A percentile compares a stretch with the other conserved stretches of the same genome.
These are phyloP conservation scores for Gallinago undulata DNA, from an alignment of 2,113 vertebrate species.

Conservation along the genomic window DNA sequence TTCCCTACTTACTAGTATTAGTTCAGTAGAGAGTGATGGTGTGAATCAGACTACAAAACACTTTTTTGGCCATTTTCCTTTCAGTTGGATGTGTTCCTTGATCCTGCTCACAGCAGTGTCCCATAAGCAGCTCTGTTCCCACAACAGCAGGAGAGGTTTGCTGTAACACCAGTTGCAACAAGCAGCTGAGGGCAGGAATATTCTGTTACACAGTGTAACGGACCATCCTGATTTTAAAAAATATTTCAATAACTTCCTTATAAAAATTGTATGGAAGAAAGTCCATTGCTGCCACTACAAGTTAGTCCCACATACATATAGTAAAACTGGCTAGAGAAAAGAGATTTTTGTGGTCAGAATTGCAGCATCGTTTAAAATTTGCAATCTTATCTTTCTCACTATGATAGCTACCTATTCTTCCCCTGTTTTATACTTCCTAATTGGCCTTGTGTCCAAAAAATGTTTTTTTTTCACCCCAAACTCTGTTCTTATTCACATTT, in stretches of 20 bases:
- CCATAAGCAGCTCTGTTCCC: neutral
- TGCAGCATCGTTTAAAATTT: neutral
- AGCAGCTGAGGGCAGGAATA: neutral
- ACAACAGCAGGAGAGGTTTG: neutral
- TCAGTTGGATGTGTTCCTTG: neutral
- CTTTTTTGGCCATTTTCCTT: neutral
- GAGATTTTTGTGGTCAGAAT: neutral
- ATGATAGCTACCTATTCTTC: neutral
- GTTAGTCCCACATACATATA: neutral
- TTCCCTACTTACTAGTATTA: neutral
- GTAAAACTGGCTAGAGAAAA: neutral
- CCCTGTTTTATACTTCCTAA: neutral
- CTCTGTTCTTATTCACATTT: neutral
- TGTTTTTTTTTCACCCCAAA: fast-evolving
- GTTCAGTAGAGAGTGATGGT: neutral
- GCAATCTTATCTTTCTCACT: neutral
- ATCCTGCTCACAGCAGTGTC: neutral
- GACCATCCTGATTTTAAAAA: neutral
- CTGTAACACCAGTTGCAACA: neutral
- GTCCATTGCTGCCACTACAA: neutral
- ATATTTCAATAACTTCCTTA: neutral
- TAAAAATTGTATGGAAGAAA: neutral
- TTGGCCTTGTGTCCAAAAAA: neutral
- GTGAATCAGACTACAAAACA: neutral
- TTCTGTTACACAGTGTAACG: neutral